Evolutionary conservation across 2,888 invertebrate genomes (phyloP), one percentile per base, ranked within the genome.

Genomic region (Chelonus formosanus): DNA sequence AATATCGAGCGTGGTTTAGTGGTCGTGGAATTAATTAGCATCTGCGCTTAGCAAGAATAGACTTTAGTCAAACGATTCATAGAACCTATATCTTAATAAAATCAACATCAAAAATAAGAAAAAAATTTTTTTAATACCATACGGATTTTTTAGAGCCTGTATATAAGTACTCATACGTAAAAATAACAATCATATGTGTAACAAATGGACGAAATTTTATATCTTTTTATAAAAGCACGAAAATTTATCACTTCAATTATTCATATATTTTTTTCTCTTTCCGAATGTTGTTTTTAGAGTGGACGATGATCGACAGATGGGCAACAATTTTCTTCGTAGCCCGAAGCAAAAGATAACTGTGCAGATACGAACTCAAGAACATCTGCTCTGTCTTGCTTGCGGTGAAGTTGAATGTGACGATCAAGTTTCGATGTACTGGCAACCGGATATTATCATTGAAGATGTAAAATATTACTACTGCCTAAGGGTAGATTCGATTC

Each of bases 401-500:
- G 44, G 62, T 67, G 68, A 62, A 57, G 50, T 63, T 55, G 47
- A 52, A 58, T 67, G 68, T 65, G 53, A 55, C 65, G 70, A 69
- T 71, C 70, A 54, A 67, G 67, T 70, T 71, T 66, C 70, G 68
- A 68, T 69, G 63, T 69, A 60, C 52, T 62, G 66, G 62, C 71
- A 73, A 73, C 69, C 73, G 73, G 71, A 73, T 71, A 71, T 73
- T 73, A 73, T 71, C 73, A 71, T 70, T 70, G 70, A 67, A 65
- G 64, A 60, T 63, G 70, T 73, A 71, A 73, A 73, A 73, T 73
- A 73, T 73, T 67, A 68, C 71, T 60, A 66, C 67, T 31, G 70
- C 73, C 73, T 65, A 62, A 65, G 63, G 70, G 70, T 69, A 68
- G 62, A 64, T 68, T 70, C 71, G 67, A 73, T 71, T 70, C 32